These are phyloP conservation scores for Thera obeliscata DNA, from an alignment of 2,888 invertebrate genomes.

Conservation along the genomic window DNA sequence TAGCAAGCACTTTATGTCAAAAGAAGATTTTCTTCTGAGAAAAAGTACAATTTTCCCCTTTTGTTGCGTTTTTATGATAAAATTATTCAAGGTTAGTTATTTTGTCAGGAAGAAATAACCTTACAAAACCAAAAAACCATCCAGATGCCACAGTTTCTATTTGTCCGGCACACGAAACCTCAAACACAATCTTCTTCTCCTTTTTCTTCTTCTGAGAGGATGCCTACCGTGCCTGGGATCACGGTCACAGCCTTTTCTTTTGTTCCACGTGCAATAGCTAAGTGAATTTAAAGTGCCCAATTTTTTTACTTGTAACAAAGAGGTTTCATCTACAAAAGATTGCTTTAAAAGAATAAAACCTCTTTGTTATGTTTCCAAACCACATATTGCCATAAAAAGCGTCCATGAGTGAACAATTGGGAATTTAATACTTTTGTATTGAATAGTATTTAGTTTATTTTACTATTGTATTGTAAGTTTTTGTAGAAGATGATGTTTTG, in stretches of 20 bases:
- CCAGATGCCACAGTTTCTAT: no score
- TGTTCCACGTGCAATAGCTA: background rate
- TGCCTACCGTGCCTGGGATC: background rate
- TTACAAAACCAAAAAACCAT: no score
- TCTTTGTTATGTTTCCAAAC: constrained; percentile 19
- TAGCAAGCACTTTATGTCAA: constrained; percentile 36
- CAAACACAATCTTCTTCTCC: no score
- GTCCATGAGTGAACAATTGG: constrained; percentile 36
- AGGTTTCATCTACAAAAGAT: constrained; percentile 26
- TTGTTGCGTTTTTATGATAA: constrained; percentile 28
- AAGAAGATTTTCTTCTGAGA: constrained; percentile 32
- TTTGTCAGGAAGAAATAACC: constrained; percentile 10
- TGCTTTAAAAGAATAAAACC: constrained; percentile 33
- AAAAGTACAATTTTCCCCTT: constrained; percentile 27
- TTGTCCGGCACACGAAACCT: no score
- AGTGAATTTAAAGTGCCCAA: background rate
- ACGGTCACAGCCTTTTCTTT: background rate
- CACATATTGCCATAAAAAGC: constrained; percentile 40
- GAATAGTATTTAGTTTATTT: constrained; percentile 35
- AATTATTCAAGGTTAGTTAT: constrained; percentile 15
- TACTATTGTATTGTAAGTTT: constrained; percentile 26
- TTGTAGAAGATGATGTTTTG: constrained; percentile 41
- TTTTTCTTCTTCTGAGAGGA: background rate
- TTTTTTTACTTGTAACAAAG: constrained; percentile 13
- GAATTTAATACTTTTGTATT: constrained; percentile 40